Percentiles rank a stretch among this genome's conserved stretches.
Conservation (phyloP, 2,113 vertebrate genomes). For the Cyprinodon brontotheroides region DNA sequence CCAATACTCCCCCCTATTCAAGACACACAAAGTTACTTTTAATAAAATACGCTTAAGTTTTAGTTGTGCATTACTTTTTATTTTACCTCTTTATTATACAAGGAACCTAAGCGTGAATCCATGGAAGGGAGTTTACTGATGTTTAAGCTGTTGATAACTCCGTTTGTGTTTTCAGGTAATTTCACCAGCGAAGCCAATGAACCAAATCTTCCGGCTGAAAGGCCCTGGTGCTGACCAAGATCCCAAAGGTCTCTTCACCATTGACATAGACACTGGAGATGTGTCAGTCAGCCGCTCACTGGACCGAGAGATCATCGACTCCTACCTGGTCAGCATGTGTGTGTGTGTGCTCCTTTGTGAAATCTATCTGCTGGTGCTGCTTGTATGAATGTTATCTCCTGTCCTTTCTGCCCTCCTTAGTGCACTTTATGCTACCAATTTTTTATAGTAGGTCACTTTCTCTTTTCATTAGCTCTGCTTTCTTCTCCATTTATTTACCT, state of each 20-base stretch:
- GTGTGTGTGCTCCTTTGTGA: neutral
- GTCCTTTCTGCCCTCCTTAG: neutral
- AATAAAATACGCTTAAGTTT: neutral
- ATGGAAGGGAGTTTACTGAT: neutral
- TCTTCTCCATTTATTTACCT: neutral
- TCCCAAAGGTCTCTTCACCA: conserved; percentile 90
- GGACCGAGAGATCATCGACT: conserved; percentile 87
- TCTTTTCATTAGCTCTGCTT: neutral
- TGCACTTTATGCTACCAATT: neutral
- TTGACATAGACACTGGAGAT: conserved; percentile 88
- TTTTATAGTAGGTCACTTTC: neutral
- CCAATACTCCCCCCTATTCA: neutral
- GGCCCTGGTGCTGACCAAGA: conserved; percentile 93
- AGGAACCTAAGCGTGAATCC: neutral
- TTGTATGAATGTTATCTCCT: neutral
- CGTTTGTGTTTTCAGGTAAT: conserved; percentile 82
- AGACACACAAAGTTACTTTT: neutral
- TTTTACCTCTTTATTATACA: neutral
- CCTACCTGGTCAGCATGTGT: conserved; percentile 85
- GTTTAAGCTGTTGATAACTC: conserved; percentile 5
- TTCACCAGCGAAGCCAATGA: conserved; percentile 80
- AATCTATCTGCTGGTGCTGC: neutral
- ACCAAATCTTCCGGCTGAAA: conserved; percentile 89
- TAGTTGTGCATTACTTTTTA: neutral
- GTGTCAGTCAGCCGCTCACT: conserved; percentile 88